Percentiles rank a stretch among this genome's conserved stretches.
These are phyloP conservation scores for Litocranius walleri DNA, from an alignment of 2,113 vertebrate genomes.

Conservation along the genomic window DNA sequence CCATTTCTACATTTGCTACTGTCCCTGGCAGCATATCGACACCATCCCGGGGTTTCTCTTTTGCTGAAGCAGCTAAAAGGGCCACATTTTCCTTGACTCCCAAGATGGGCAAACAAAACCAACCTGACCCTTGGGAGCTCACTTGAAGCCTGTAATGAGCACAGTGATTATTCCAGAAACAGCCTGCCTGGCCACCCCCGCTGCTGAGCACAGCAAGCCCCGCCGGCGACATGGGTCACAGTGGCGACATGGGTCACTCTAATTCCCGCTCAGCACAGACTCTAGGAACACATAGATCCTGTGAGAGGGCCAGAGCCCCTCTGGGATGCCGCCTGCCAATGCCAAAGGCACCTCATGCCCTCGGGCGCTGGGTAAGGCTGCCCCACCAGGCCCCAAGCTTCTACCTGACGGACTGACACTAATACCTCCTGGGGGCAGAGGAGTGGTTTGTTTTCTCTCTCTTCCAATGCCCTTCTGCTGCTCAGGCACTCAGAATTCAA, in stretches of 20 bases:
- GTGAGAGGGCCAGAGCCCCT: neutral
- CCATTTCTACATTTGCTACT: too few relatives aligned
- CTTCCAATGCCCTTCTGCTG: neutral
- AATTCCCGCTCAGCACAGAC: constrained; percentile 27
- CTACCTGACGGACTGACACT: neutral
- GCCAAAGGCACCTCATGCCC: neutral
- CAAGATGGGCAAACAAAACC: neutral
- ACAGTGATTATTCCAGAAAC: constrained; percentile 24
- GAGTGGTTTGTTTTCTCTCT: neutral
- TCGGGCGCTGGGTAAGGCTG: neutral
- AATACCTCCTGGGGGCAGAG: neutral
- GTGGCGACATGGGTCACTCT: neutral
- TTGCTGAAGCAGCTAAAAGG: constrained; percentile 9
- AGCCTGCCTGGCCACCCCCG: neutral
- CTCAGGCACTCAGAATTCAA: neutral
- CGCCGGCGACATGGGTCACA: neutral
- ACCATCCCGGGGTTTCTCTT: neutral
- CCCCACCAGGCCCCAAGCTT: neutral
- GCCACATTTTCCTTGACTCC: neutral
- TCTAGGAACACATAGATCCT: neutral
- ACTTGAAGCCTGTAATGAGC: neutral
- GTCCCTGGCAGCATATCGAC: neutral
- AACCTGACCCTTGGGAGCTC: neutral
- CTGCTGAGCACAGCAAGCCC: neutral
- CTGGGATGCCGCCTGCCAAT: neutral